Conservation (phyloP, 2,113 vertebrate species). For the Gracilinanus agilis region DNA sequence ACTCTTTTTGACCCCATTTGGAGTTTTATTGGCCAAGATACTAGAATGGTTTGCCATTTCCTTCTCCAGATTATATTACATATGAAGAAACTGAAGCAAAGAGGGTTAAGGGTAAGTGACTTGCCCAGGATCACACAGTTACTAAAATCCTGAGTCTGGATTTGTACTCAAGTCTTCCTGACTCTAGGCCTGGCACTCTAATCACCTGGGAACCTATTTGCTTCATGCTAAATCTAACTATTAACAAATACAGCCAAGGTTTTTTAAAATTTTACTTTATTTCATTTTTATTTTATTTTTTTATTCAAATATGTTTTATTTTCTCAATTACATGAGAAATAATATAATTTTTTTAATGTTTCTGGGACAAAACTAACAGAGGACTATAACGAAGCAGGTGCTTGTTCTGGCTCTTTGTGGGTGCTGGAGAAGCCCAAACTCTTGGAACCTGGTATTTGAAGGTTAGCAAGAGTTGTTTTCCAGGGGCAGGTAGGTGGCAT, state of each 20-base stretch:
- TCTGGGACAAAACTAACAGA: no score
- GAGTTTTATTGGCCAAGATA: not conserved
- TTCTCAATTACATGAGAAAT: no score
- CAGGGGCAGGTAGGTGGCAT: no score
- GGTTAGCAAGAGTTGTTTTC: no score
- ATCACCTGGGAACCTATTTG: not conserved
- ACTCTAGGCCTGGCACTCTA: not conserved
- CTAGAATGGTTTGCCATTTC: not conserved
- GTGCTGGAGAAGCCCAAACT: no score
- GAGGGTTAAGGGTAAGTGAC: not conserved
- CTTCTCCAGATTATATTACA: not conserved
- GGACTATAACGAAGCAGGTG: no score
- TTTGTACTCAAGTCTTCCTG: not conserved
- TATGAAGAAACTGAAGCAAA: not conserved
- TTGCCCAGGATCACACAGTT: not conserved
- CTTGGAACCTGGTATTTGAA: no score
- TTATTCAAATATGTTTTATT: no score
- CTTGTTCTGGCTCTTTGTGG: no score
- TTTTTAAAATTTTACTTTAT: no score
- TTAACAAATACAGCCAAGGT: not conserved
- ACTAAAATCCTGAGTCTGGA: not conserved
- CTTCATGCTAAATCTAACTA: not conserved
- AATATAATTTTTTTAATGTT: no score
- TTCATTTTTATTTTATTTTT: no score
- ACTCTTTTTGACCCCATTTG: not conserved